A percentile compares a stretch with the other conserved stretches of the same genome.
phyloP scores from a whole-genome alignment of 30 jellyfish, hydroid and myxozoan genomes.

The Phacellophora camtschatica region DNA sequence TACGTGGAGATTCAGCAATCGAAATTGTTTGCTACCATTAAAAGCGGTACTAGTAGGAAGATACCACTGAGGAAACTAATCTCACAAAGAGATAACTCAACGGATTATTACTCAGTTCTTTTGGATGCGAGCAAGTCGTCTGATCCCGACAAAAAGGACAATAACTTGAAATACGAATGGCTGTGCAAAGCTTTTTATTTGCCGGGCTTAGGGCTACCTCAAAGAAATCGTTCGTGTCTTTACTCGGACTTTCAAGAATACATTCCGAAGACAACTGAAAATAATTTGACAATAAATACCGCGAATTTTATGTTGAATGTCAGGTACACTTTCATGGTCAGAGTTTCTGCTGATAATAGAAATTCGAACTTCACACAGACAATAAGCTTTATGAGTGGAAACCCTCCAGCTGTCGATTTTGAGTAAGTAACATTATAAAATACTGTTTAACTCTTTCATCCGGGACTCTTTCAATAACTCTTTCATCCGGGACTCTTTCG shows the following conservation, averaged over 20 bases:
- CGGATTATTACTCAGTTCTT: slow-evolving; percentile 5
- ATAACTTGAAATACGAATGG: slow-evolving; percentile 47
- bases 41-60: slow-evolving; percentile 48
- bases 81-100: neutral
- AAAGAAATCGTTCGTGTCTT: neutral
- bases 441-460: neutral
- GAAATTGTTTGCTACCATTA: slow-evolving; percentile 59
- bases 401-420: slow-evolving; percentile 58
- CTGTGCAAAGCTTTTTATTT: slow-evolving; percentile 11
- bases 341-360: neutral
- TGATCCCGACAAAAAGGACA: slow-evolving; percentile 69
- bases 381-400: slow-evolving; percentile 19
- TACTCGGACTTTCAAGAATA: neutral
- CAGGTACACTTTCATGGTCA: slow-evolving; percentile 15
- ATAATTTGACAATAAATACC: slow-evolving; percentile 8
- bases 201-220: neutral
- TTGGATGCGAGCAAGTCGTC: slow-evolving; percentile 62
- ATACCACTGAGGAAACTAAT: slow-evolving; percentile 52
- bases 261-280: neutral
- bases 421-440: slow-evolving; percentile 53
- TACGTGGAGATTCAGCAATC: slow-evolving; percentile 48
- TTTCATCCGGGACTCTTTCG: too few species aligned
- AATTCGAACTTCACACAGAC: slow-evolving; percentile 24
- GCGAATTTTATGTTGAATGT: neutral
- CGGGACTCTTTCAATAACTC: neutral